Percentiles rank a stretch among this genome's conserved stretches.
Conservation (phyloP, 1,140 invertebrate species). For the Pachyrhynchus sulphureomaculatus region DNA sequence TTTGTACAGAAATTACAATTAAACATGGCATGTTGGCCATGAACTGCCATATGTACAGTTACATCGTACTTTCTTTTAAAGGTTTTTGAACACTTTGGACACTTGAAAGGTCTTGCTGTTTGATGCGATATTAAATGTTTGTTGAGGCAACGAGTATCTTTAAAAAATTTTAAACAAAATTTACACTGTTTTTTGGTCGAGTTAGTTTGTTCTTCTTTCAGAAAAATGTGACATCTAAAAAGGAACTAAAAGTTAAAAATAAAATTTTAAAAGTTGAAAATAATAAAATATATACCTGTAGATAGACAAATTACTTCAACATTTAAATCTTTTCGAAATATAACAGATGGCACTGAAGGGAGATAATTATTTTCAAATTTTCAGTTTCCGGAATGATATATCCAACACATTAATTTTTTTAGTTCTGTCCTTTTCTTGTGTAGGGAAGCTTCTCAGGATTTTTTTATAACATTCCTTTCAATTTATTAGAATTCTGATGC, state of each 20-base stretch:
- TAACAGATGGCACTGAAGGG: no score
- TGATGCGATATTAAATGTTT: slow-evolving; percentile 24
- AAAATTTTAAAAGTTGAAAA: slow-evolving; percentile 57
- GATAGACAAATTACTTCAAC: no score
- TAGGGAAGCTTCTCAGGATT: no score
- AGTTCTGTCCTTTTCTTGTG: no score
- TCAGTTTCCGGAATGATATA: no score
- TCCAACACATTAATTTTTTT: no score
- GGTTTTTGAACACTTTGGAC: slow-evolving; percentile 40
- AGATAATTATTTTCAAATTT: no score
- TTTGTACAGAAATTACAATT: slow-evolving; percentile 51
- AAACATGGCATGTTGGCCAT: slow-evolving; percentile 33
- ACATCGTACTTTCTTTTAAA: slow-evolving; percentile 36
- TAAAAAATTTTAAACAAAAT: slow-evolving; percentile 20
- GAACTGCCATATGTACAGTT: slow-evolving; percentile 28
- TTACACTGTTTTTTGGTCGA: slow-evolving; percentile 5
- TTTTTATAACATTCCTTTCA: no score
- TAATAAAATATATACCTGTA: no score
- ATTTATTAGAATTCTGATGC: no score
- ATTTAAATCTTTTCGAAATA: no score
- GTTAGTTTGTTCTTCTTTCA: slow-evolving; percentile 33
- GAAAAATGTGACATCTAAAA: slow-evolving; percentile 59
- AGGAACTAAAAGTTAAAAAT: slow-evolving; percentile 58
- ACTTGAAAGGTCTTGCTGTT: slow-evolving; percentile 24
- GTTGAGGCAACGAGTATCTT: slow-evolving; percentile 10